phyloP scores from a whole-genome alignment of 1,140 invertebrate genomes.

The Anagrus nilaparvatae region DNA sequence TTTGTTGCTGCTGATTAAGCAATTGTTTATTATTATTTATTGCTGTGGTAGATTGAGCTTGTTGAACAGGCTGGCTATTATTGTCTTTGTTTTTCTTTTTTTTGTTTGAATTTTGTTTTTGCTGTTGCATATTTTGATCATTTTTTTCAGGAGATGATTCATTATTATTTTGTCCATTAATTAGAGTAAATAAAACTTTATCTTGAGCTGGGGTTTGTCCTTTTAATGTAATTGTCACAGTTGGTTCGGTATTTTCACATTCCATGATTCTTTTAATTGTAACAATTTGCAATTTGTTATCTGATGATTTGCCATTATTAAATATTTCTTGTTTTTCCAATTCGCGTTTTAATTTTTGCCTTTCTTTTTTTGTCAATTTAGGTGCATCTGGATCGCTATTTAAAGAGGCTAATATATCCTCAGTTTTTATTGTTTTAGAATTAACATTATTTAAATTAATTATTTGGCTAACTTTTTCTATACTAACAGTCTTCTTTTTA shows the following conservation, averaged over 20 bases:
- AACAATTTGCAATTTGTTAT: constrained; percentile 53
- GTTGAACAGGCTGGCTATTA: constrained; percentile 18
- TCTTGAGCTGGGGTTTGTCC: constrained; percentile 64
- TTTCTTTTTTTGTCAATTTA: constrained; percentile 35
- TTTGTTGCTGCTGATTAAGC: constrained; percentile 16
- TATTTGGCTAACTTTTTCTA: constrained; percentile 11
- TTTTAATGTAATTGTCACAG: constrained; percentile 65
- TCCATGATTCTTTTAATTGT: constrained; percentile 62
- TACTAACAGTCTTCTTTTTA: constrained; percentile 15
- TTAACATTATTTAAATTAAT: not conserved
- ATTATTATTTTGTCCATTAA: constrained; percentile 60
- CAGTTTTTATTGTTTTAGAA: constrained; percentile 10
- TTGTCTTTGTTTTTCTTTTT: constrained; percentile 43
- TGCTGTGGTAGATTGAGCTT: constrained; percentile 11
- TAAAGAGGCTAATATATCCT: not conserved
- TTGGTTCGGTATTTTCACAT: constrained; percentile 53
- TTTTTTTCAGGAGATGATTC: constrained; percentile 33
- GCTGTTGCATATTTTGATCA: too few species aligned
- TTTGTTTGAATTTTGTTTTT: constrained; percentile 28
- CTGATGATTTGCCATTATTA: constrained; percentile 23
- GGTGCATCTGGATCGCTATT: constrained; percentile 10
- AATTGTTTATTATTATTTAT: constrained; percentile 13
- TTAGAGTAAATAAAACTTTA: constrained; percentile 59
- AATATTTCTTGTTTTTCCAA: constrained; percentile 28
- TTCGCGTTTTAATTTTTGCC: constrained; percentile 34